phyloP scores from a whole-genome alignment of 2,113 vertebrate genomes.

The Xyrauchen texanus region DNA sequence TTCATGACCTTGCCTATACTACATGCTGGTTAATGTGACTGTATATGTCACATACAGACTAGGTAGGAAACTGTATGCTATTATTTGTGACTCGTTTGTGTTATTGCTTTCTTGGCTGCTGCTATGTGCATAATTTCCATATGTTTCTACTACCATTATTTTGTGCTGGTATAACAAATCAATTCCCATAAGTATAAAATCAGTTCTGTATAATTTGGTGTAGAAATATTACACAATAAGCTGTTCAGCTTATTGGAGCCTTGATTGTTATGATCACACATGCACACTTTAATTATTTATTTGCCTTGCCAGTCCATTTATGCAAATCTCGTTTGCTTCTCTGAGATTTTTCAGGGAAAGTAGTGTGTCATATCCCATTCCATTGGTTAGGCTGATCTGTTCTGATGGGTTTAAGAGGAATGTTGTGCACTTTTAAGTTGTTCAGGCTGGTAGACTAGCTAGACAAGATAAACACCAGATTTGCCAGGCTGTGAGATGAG shows the following conservation, averaged over 20 bases:
- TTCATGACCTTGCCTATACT: conserved; percentile 24
- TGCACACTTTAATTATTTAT: background rate
- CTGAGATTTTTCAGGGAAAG: too few species aligned
- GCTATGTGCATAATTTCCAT: background rate
- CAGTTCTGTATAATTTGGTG: background rate
- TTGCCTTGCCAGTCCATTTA: too few species aligned
- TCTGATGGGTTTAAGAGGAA: too few species aligned
- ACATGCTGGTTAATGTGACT: background rate
- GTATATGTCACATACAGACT: background rate
- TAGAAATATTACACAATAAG: background rate
- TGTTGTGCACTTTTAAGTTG: too few species aligned
- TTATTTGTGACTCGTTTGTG: background rate
- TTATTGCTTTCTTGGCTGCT: background rate
- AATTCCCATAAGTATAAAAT: conserved; percentile 2
- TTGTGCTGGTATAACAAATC: conserved; percentile 12
- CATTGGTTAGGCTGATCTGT: too few species aligned
- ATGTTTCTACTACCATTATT: background rate
- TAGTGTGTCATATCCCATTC: too few species aligned
- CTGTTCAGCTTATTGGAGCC: background rate
- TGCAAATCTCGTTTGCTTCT: too few species aligned
- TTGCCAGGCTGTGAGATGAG: too few species aligned
- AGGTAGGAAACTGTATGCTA: background rate
- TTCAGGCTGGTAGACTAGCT: too few species aligned
- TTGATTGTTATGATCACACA: background rate
- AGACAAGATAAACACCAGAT: too few species aligned